phyloP scores from a whole-genome alignment of 2,888 invertebrate species.

The Aporophyla lueneburgensis region DNA sequence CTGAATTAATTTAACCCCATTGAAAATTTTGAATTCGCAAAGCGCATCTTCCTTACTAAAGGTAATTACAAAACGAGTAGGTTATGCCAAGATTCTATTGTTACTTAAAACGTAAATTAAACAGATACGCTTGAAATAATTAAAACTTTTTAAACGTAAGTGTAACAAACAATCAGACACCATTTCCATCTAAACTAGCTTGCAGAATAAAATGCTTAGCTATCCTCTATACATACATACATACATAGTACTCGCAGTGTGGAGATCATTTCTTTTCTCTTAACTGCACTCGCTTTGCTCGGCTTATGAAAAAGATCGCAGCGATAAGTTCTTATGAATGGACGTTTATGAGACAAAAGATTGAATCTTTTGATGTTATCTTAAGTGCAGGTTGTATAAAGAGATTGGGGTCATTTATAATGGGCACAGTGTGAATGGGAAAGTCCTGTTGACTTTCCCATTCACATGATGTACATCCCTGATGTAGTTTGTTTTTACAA shows the following conservation, averaged over 20 bases:
- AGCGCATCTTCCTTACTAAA: too few species aligned
- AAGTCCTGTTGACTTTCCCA: too few species aligned
- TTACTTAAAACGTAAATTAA: background rate
- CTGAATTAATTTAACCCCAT: too few species aligned
- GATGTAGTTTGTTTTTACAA: background rate
- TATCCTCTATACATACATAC: background rate
- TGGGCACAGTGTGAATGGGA: conserved; percentile 28
- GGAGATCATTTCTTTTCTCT: conserved; percentile 28
- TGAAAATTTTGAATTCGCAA: too few species aligned
- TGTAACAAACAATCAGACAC: background rate
- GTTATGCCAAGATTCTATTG: background rate
- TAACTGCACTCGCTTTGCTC: conserved; percentile 35
- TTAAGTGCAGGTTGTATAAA: conserved; percentile 51
- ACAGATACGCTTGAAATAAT: background rate
- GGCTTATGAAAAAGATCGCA: conserved; percentile 41
- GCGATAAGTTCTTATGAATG: conserved; percentile 55
- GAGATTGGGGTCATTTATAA: conserved; percentile 40
- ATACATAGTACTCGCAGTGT: background rate
- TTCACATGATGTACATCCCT: too few species aligned
- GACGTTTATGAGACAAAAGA: conserved; percentile 56
- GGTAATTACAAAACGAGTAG: background rate
- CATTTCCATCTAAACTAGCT: conserved; percentile 13
- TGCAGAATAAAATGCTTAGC: conserved; percentile 19
- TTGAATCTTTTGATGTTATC: conserved; percentile 59
- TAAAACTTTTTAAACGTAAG: background rate